These are phyloP conservation scores for Apostichopus leukothele DNA, from an alignment of 53 echinoderm and acorn worm genomes.

Conservation along the genomic window DNA sequence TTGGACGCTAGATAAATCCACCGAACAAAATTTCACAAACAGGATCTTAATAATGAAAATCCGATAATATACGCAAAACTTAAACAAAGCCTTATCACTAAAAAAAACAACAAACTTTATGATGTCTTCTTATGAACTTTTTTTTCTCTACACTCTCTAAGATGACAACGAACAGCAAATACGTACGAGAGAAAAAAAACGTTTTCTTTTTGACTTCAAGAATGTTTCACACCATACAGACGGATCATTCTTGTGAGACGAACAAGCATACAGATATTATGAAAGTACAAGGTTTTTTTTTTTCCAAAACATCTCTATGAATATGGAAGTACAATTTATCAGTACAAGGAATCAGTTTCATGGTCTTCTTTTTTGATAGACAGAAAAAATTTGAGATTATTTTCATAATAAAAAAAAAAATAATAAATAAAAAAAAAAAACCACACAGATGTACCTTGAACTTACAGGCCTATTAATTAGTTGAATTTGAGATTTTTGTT, in stretches of 20 bases:
- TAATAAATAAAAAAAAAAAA: neutral
- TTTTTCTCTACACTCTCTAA: too few relatives aligned
- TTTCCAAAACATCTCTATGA: neutral
- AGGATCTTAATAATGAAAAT: too few relatives aligned
- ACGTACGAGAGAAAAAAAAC: too few relatives aligned
- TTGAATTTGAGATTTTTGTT: neutral
- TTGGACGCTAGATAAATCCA: too few relatives aligned
- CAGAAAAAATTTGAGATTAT: neutral
- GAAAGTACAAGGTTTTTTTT: slow-evolving; percentile 16
- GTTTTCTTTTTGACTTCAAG: neutral
- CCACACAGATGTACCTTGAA: neutral
- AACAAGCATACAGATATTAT: neutral
- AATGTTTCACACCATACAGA: neutral
- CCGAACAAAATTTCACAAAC: too few relatives aligned
- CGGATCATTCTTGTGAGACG: neutral
- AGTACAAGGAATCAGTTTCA: neutral
- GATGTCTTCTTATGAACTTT: too few relatives aligned
- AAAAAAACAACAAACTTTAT: too few relatives aligned
- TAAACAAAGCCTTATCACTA: too few relatives aligned
- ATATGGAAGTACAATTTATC: slow-evolving; percentile 10
- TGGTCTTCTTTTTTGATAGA: neutral
- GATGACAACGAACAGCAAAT: too few relatives aligned
- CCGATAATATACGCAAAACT: too few relatives aligned
- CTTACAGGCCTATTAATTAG: neutral
- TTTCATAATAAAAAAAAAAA: neutral